Base-by-base conservation (phyloP, 2,888 invertebrate genomes). In the Caenorhabditis auriculariae region DNA sequence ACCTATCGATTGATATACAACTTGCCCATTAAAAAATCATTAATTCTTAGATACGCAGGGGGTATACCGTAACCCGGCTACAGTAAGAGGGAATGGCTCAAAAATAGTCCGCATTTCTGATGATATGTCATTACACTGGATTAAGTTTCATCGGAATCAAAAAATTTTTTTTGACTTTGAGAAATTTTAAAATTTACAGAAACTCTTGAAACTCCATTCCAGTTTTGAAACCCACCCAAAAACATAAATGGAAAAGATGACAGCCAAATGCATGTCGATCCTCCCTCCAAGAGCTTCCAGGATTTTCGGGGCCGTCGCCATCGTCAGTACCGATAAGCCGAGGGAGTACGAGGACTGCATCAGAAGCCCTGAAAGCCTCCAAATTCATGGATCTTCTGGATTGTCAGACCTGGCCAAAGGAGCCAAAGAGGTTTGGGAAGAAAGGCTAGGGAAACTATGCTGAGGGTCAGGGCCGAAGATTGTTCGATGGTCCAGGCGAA, bases 251-350 rank as follows among this genome's bases (percentile, higher is more conserved):
- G 51, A 39, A 38, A 69, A 64, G 15, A 66, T 66, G 2, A 56
- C 15, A 4, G 64, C 59, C 4, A 69, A 53, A 12, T 58, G 60
- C 26, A 66, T 51, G 27, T 69, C 69, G 12, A 69, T 66, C 12
- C 56, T 46, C 24, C 68, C 68, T 27, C 70, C 67, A 6, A 73
- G 39, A 7, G 73, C 73, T 45, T 73, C 73, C 6, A 80, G 66
- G 15, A 81, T 61, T 60, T 81, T 81, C 1, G 81, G 81, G 27
- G 79, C 71, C 7, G 76, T 81, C 1, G 81, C 81, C 76, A 81
- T 81, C 7, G 81, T 76, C 7, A 81, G 66, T n/a, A 81, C 74
- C 3, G 77, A 77, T 50, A 81, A 63, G 6, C 81, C 81, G 1
- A 81, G 72, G 2, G 77, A 77, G 58, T 81, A 81, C 4, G 78